Evolutionary conservation across 2,888 invertebrate species (phyloP).

Genomic region (Lepidocyrtinus sp.): DNA sequence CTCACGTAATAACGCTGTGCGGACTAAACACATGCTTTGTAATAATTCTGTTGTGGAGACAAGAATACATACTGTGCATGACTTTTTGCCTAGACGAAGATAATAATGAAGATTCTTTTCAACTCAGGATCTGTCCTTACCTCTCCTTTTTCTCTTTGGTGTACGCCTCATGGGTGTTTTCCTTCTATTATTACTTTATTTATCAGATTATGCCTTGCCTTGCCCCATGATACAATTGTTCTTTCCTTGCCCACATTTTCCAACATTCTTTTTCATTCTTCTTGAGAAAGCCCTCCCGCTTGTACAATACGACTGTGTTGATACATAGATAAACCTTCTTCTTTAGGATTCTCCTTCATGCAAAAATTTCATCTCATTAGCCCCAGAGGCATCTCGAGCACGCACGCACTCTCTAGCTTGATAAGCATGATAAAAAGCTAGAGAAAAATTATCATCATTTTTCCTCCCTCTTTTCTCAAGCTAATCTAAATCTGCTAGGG

Average conservation of each 20-base stretch:
- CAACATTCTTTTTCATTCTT: conserved; percentile 20
- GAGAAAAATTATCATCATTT: conserved; percentile 23
- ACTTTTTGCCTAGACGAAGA: background rate
- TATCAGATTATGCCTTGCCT: conserved; percentile 37
- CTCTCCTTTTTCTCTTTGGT: background rate
- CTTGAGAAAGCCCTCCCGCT: conserved; percentile 23
- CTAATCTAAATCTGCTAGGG: background rate
- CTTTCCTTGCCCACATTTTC: conserved; percentile 20
- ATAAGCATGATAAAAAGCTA: conserved; percentile 23
- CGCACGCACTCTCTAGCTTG: conserved; percentile 12
- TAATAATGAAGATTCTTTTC: background rate
- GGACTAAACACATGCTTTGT: background rate
- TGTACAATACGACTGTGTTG: background rate
- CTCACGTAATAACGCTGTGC: too few species aligned
- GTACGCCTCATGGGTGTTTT: conserved; percentile 41
- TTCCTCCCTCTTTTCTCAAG: background rate
- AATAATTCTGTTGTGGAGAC: background rate
- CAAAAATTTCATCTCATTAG: conserved; percentile 68
- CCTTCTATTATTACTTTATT: conserved; percentile 35
- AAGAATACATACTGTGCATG: background rate
- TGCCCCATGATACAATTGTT: conserved; percentile 30
- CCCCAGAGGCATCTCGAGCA: conserved; percentile 56
- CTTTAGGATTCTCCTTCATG: too few species aligned
- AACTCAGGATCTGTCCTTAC: too few species aligned
- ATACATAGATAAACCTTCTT: too few species aligned